These are phyloP conservation scores for Beroe ovata DNA, from an alignment of 37 sponge, comb jelly and placozoan genomes.

Conservation along the genomic window DNA sequence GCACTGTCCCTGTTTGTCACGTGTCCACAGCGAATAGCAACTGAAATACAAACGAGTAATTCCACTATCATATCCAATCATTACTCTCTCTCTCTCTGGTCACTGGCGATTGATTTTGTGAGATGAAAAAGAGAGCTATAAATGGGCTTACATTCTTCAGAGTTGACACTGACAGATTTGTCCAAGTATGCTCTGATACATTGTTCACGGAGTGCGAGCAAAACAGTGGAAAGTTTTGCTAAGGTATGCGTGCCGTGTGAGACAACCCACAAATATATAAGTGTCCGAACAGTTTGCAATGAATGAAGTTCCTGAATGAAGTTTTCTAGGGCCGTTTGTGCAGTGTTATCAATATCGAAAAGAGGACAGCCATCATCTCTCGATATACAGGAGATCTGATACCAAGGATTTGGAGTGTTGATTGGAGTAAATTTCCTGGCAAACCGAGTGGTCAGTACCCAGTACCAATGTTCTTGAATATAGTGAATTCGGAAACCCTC, in stretches of 20 bases:
- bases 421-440: background rate
- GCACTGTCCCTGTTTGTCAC: conserved; percentile 46
- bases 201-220: background rate
- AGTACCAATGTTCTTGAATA: too few species aligned
- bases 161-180: background rate
- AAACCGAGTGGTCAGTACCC: background rate
- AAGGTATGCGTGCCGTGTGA: too few species aligned
- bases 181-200: conserved; percentile 5
- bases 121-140: too few species aligned
- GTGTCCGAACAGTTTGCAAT: background rate
- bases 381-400: background rate
- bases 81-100: too few species aligned
- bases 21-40: background rate
- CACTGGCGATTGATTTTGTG: too few species aligned
- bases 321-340: conserved; percentile 16
- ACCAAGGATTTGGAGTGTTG: conserved; percentile 10
- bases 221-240: background rate
- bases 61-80: too few species aligned
- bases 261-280: too few species aligned
- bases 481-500: too few species aligned
- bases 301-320: background rate
- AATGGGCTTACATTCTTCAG: too few species aligned
- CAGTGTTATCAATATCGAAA: background rate
- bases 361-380: background rate
- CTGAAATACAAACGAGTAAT: too few species aligned